Evolutionary conservation across 1,140 invertebrate genomes (phyloP), one percentile per base, ranked within the genome.

Genomic region (Stegodyphus dumicola): DNA sequence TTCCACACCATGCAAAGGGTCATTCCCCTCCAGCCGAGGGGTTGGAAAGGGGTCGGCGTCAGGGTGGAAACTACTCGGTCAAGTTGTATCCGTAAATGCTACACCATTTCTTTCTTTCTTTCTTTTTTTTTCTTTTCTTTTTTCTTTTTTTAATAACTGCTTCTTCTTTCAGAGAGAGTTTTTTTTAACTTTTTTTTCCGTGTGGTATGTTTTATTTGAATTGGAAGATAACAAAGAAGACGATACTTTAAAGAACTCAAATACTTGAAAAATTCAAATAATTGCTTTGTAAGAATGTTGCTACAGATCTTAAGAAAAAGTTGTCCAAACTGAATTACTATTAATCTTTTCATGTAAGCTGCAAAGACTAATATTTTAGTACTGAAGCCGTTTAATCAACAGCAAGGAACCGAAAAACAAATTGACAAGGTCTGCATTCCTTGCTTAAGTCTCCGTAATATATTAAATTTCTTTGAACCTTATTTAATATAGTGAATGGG

Each of bases 31-130:
- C n/a, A 73, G 49, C 54, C 53, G 64, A 81, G 78, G 78, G 78
- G 78, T 81, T 49, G 78, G 13, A 81, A 81, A 81, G 78, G 78
- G 78, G 78, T 81, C 78, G 78, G 7, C 52, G 6, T 33, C 33
- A 6, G 17, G n/a, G 9, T 60, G 9, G 15, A 60, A 60, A 60
- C 56, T 60, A 15, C 56, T 60, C 56, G 56, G 56, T 60, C 56
- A 60, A 60, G 56, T 33, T 33, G 33, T 33, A 33, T 33, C 33
- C 33, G 56, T 11, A 15, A 60, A 15, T 11, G 56, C 9, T 15
- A 9, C 56, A 15, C 9, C 9, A 60, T 11, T 15, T 60, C 56
- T 9, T 60, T 15, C 56, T 60, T 60, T 60, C 56, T 60, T 9
- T 60, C 56, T 15, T 60, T 15, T 5, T 60, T 11, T 15, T 11